These are phyloP conservation scores for Heterocephalus glaber DNA, from an alignment of 2,113 vertebrate genomes.

Conservation along the genomic window DNA sequence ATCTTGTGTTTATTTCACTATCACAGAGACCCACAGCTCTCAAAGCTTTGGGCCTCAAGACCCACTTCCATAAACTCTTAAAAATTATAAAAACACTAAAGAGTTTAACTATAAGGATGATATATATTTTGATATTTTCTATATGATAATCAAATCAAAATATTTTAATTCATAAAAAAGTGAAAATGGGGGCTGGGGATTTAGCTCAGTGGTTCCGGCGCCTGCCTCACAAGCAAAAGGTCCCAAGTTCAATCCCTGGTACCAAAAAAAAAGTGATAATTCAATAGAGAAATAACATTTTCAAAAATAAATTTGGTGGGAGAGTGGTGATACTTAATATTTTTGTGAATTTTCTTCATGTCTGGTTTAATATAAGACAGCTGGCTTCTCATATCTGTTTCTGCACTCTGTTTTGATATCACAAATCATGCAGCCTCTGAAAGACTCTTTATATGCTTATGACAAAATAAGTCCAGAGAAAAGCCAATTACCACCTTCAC, in stretches of 20 bases:
- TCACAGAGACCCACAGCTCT: neutral
- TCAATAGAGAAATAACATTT: neutral
- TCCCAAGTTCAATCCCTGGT: too few relatives aligned
- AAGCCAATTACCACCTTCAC: neutral
- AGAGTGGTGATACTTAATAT: neutral
- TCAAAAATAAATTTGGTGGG: neutral
- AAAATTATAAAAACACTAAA: neutral
- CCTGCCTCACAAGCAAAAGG: too few relatives aligned
- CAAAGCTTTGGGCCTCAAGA: neutral
- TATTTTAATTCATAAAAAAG: constrained; percentile 4
- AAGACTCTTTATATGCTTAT: neutral
- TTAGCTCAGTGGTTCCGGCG: too few relatives aligned
- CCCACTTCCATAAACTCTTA: neutral
- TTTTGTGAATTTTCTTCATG: neutral
- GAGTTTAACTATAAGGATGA: neutral
- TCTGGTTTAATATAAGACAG: neutral
- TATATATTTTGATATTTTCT: neutral
- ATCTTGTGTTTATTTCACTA: constrained; percentile 10
- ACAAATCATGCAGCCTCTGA: neutral
- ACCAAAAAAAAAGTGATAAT: neutral
- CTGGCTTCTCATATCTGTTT: neutral
- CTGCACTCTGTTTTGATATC: neutral
- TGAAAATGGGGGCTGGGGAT: too few relatives aligned
- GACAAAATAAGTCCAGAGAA: neutral
- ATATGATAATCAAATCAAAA: neutral